These are phyloP conservation scores for Agriotes lineatus DNA, from an alignment of 2,888 invertebrate genomes.

Conservation along the genomic window DNA sequence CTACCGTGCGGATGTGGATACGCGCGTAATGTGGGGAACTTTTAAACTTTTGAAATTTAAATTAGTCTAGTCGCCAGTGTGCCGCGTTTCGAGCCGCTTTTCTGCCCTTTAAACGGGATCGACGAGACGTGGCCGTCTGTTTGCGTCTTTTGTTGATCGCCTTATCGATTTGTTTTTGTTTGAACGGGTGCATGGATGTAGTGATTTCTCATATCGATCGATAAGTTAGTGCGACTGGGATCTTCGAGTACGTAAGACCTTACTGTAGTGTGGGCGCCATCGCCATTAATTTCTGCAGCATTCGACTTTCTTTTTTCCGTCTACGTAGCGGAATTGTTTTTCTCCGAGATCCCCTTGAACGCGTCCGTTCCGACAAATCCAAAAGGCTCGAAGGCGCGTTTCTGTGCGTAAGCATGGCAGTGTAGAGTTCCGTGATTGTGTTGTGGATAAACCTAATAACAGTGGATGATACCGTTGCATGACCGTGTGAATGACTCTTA, in stretches of 20 bases:
- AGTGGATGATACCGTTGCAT: conserved; percentile 52
- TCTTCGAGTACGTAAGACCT: background rate
- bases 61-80: background rate
- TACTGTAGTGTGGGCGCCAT: conserved; percentile 16
- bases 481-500: conserved; percentile 60
- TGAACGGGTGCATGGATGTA: background rate
- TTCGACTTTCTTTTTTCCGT: conserved; percentile 18
- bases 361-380: background rate
- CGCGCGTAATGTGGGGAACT: background rate
- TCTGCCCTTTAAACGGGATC: background rate
- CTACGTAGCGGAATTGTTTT: conserved; percentile 8
- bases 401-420: background rate
- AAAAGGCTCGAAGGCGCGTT: conserved; percentile 6
- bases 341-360: conserved; percentile 13
- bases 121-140: background rate
- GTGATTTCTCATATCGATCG: background rate
- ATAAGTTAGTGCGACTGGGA: background rate
- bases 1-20: too few species aligned
- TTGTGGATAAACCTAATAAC: conserved; percentile 34
- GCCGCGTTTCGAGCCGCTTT: background rate
- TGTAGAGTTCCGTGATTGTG: conserved; percentile 19
- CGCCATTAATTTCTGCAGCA: conserved; percentile 16
- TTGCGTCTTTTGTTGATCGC: background rate
- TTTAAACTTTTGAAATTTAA: background rate
- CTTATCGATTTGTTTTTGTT: conserved; percentile 14